Percentiles rank a stretch among this genome's conserved stretches.
phyloP scores from a whole-genome alignment of 2,888 invertebrate species.

The Parnassius apollo region DNA sequence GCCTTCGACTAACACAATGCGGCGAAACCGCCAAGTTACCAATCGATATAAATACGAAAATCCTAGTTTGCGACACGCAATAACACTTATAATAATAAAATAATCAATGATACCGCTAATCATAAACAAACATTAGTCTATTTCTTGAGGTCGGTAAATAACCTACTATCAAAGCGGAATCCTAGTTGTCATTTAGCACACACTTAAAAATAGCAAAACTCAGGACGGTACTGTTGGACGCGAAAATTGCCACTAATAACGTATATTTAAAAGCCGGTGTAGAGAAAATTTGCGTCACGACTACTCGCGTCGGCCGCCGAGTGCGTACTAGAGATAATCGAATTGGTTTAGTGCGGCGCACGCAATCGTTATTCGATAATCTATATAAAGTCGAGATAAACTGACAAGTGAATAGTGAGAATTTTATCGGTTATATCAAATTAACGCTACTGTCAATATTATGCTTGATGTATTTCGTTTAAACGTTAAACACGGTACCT shows the following conservation, averaged over 20 bases:
- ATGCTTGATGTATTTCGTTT: background rate
- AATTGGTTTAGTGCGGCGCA: slow-evolving; percentile 65
- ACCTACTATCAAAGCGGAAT: slow-evolving; percentile 2
- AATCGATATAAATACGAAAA: slow-evolving; percentile 51
- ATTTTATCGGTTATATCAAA: slow-evolving; percentile 27
- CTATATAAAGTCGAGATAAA: slow-evolving; percentile 59
- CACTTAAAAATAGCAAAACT: slow-evolving; percentile 49
- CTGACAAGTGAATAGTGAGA: slow-evolving; percentile 28
- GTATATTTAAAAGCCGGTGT: slow-evolving; percentile 53
- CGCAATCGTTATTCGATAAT: slow-evolving; percentile 42
- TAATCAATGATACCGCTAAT: slow-evolving; percentile 5
- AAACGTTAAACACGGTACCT: background rate
- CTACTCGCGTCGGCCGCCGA: slow-evolving; percentile 47
- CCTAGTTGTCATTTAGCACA: slow-evolving; percentile 33
- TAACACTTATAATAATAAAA: slow-evolving; percentile 13
- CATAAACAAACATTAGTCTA: background rate
- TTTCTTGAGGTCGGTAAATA: background rate
- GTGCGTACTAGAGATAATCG: slow-evolving; percentile 66
- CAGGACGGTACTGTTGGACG: slow-evolving; percentile 63
- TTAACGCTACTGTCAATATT: slow-evolving; percentile 3
- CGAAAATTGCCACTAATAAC: slow-evolving; percentile 45
- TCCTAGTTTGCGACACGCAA: slow-evolving; percentile 44
- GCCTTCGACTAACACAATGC: slow-evolving; percentile 27
- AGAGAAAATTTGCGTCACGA: slow-evolving; percentile 42
- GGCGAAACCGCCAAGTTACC: slow-evolving; percentile 27